Evolutionary conservation across 1,140 invertebrate genomes (phyloP), one percentile per base, ranked within the genome.

Genomic region (Hycleus phaleratus): DNA sequence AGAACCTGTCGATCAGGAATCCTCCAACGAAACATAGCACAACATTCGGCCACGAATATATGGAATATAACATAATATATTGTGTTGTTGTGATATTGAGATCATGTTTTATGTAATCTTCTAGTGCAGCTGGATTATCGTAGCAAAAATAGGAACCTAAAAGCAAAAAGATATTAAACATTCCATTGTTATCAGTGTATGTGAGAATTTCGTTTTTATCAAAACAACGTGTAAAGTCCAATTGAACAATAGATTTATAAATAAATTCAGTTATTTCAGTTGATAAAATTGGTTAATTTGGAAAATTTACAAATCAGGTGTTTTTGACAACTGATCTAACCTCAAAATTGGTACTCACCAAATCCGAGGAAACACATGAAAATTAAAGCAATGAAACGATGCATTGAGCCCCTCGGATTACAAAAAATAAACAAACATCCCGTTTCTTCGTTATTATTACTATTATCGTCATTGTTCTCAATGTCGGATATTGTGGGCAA

Each of bases 11-110:
- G 65, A 98, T 84, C 39, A 98, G 80, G 75, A 95, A 97, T 59
- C 95, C 95, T 11, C 95, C 95, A 70, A 98, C 81, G 72, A 98
- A 95, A 76, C 93, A 97, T 25, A 98, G 77, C 39, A 98, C 79
- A 1, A 97, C 90, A 82, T 98, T 98, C 46, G 96, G 96, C 94
- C 94, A 98, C 0, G 95, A 96, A 73, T 99, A 99, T 74, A 93
- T 88, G 1, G 94, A 90, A 77, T 98, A 98, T 18, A 98, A 79
- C 43, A 86, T 75, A 62, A 91, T 86, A 79, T 93, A 98, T 71
- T 91, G 75, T 1, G 84, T 84, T 25, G 88, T 90, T n/a, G 81
- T 82, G 46, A 98, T 79, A 40, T 84, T 73, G 68, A 97, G 79
- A 69, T 97, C 94, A 61, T 78, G 70, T 67, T 86, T 88, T 69